Evolutionary conservation across 92 coral and sea anemone genomes (phyloP).

Genomic region (Bergia sp.): DNA sequence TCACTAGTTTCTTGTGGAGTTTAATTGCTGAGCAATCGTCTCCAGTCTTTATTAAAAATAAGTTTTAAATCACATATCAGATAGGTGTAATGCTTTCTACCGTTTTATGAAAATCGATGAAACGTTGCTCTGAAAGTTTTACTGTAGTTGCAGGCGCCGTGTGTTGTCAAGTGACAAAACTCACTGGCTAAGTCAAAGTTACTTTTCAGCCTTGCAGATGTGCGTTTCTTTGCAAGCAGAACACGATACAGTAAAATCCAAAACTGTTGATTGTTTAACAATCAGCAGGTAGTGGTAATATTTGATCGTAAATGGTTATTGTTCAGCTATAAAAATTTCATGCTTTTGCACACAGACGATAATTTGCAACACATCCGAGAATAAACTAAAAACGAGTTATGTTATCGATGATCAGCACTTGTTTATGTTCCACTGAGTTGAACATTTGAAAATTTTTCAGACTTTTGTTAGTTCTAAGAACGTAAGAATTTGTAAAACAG

Average conservation of each 20-base stretch:
- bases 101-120: constrained; percentile 15
- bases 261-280: constrained; percentile 34
- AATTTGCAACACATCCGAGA: constrained; percentile 39
- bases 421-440: not conserved
- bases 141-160: constrained; percentile 33
- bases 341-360: constrained; percentile 40
- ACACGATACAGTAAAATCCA: constrained; percentile 5
- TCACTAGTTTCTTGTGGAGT: constrained; percentile 1
- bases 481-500: not conserved
- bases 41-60: not conserved
- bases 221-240: constrained; percentile 18
- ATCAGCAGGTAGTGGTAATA: constrained; percentile 23
- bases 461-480: not conserved
- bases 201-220: not conserved
- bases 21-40: not conserved
- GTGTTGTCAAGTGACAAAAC: constrained; percentile 38
- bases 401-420: not conserved
- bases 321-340: constrained; percentile 44
- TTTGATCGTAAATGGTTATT: constrained; percentile 22
- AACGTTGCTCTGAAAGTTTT: constrained; percentile 1
- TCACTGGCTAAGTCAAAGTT: not conserved
- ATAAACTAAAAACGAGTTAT: not conserved
- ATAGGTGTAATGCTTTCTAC: not conserved
- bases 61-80: not conserved
- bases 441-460: not conserved